Percentiles rank a stretch among this genome's conserved stretches.
These are phyloP conservation scores for Isoperla grammatica DNA, from an alignment of 2,888 invertebrate species.

Conservation along the genomic window DNA sequence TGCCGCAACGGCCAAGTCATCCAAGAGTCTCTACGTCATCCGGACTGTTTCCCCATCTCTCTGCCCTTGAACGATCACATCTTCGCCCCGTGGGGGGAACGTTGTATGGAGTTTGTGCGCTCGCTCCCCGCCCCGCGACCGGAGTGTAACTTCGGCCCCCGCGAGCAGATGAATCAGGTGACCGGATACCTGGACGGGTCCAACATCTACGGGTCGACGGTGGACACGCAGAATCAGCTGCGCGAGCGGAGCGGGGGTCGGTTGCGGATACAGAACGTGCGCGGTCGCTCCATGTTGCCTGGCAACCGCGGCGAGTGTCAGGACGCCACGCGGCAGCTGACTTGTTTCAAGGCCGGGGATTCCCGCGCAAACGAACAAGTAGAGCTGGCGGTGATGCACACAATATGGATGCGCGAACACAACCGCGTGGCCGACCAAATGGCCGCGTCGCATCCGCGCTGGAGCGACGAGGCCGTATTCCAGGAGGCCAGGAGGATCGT, in stretches of 20 bases:
- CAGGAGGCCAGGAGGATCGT: slow-evolving; percentile 47
- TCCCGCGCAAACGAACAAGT: slow-evolving; percentile 45
- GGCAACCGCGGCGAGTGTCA: slow-evolving; percentile 59
- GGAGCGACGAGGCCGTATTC: slow-evolving; percentile 45
- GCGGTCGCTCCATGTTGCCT: slow-evolving; percentile 61
- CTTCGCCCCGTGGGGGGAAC: slow-evolving; percentile 41
- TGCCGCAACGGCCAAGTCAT: slow-evolving; percentile 39
- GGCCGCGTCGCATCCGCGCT: slow-evolving; percentile 43
- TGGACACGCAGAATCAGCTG: slow-evolving; percentile 51
- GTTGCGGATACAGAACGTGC: slow-evolving; percentile 55
- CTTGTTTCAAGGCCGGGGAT: slow-evolving; percentile 62
- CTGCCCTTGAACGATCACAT: slow-evolving; percentile 43
- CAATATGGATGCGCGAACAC: slow-evolving; percentile 49
- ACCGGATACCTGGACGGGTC: slow-evolving; percentile 70
- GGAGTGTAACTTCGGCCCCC: slow-evolving; percentile 46
- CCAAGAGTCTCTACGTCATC: slow-evolving; percentile 37
- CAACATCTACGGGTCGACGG: slow-evolving; percentile 64
- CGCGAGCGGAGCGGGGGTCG: slow-evolving; percentile 57
- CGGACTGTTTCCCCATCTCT: slow-evolving; percentile 41
- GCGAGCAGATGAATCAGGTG: slow-evolving; percentile 65
- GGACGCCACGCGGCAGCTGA: slow-evolving; percentile 52
- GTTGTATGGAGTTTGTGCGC: slow-evolving; percentile 46
- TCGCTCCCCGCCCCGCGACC: slow-evolving; percentile 44
- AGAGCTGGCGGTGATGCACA: slow-evolving; percentile 46
- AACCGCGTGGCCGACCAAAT: slow-evolving; percentile 44